A percentile compares a stretch with the other conserved stretches of the same genome.
Evolutionary conservation across 2,113 vertebrate genomes (phyloP).

Genomic region (Hyaena hyaena): DNA sequence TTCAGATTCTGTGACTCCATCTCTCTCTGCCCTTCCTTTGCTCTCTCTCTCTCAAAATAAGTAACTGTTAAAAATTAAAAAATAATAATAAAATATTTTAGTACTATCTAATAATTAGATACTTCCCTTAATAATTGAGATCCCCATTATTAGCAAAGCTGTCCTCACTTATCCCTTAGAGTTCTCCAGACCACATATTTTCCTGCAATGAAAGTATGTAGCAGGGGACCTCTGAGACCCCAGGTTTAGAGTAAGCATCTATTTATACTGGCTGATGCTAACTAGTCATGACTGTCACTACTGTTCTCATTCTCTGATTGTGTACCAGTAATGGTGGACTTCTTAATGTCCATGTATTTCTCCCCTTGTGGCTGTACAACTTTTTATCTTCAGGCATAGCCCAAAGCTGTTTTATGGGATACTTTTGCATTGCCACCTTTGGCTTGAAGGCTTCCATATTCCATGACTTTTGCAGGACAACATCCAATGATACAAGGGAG

Average conservation of each 20-base stretch:
- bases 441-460: neutral
- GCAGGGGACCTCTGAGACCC: neutral
- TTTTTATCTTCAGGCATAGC: neutral
- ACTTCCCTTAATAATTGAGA: neutral
- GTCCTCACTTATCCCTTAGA: neutral
- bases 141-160: neutral
- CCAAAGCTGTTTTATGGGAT: neutral
- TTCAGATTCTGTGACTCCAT: too few species aligned
- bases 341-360: neutral
- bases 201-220: neutral
- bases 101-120: neutral
- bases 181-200: neutral
- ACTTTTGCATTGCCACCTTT: neutral
- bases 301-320: neutral
- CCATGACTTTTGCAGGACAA: neutral
- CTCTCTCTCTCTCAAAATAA: too few species aligned
- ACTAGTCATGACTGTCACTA: neutral
- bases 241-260: neutral
- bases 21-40: too few species aligned
- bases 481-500: neutral
- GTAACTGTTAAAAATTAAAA: too few species aligned
- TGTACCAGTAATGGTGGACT: neutral
- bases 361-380: neutral
- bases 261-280: neutral
- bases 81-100: neutral